Percentiles rank a stretch among this genome's conserved stretches.
phyloP scores from a whole-genome alignment of 1,140 invertebrate genomes.

The Helicoverpa armigera region DNA sequence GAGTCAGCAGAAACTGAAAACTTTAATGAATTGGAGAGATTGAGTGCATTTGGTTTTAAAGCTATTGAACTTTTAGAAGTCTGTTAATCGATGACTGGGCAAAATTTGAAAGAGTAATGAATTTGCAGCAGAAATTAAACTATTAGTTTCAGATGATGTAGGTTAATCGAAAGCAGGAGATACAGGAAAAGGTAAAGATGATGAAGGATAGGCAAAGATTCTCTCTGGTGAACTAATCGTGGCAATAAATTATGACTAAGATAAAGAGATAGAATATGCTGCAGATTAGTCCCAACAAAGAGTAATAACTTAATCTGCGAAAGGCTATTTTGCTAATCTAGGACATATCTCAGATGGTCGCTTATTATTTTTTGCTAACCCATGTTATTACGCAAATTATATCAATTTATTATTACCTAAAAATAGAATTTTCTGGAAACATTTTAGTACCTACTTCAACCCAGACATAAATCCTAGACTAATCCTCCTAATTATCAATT shows the following conservation, averaged over 20 bases:
- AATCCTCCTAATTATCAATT: constrained; percentile 5
- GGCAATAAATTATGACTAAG: too few relatives aligned
- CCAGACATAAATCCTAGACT: constrained; percentile 2
- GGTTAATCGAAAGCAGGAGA: background rate
- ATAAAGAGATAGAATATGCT: too few relatives aligned
- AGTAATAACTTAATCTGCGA: too few relatives aligned
- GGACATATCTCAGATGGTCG: too few relatives aligned
- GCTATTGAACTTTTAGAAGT: background rate
- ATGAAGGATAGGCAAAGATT: background rate
- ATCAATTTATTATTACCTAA: too few relatives aligned
- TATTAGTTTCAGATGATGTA: background rate
- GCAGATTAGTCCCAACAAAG: too few relatives aligned
- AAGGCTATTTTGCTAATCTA: too few relatives aligned
- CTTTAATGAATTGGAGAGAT: background rate
- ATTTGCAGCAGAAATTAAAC: background rate
- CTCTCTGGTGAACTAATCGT: too few relatives aligned
- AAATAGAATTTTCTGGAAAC: background rate
- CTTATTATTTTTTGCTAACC: background rate
- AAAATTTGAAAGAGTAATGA: background rate
- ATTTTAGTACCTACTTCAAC: background rate
- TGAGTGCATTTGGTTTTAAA: background rate
- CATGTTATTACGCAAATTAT: background rate
- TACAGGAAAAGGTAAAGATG: background rate
- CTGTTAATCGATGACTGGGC: background rate
- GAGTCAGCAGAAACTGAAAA: background rate